Evolutionary conservation across 2,888 invertebrate species (phyloP), one percentile per base, ranked within the genome.

Genomic region (Lysandra bellargus): DNA sequence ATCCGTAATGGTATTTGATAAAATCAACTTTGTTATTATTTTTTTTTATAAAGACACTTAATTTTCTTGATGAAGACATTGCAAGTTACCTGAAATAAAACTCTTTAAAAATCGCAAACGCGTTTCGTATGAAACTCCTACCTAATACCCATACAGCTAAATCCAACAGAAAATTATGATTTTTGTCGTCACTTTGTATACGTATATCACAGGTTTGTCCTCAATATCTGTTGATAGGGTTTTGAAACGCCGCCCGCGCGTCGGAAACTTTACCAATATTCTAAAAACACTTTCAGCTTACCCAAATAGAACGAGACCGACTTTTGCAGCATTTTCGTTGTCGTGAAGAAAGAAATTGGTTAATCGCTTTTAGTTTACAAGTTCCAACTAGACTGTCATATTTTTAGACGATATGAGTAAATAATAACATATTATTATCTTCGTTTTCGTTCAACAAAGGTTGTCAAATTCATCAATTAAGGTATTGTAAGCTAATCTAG

Each of bases 161-260:
- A 69, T 17, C 69, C 33, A 37, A 33, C 69, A 17, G 69, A 12
- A 69, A 33, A 69, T 33, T 37, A 69, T 69, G 33, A 69, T 23
- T 69, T 69, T 69, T 69, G 4, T 69, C 64, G 30, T 14, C 69
- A 69, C 5, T 69, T 69, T 6, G 37, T 14, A 69, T 69, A 37
- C 69, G 69, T 33, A 69, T 69, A 69, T 69, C 14, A 69, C 69
- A 37, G 37, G 69, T 69, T 69, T 69, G 69, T 69, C 69, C 69
- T 37, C 69, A 69, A 69, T 69, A 69, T 69, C 33, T 33, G 69
- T 64, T 64, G 33, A 33, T 69, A 33, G 33, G 69, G 33, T 69
- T 69, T 69, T 33, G 33, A 69, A 33, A 69, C 14, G 69, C 64
- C 64, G 30, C 33, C 69, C 69, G 69, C 69, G 69, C 69, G 33